These are phyloP conservation scores for Tinamus guttatus DNA, from an alignment of 2,113 vertebrate genomes.

Conservation along the genomic window DNA sequence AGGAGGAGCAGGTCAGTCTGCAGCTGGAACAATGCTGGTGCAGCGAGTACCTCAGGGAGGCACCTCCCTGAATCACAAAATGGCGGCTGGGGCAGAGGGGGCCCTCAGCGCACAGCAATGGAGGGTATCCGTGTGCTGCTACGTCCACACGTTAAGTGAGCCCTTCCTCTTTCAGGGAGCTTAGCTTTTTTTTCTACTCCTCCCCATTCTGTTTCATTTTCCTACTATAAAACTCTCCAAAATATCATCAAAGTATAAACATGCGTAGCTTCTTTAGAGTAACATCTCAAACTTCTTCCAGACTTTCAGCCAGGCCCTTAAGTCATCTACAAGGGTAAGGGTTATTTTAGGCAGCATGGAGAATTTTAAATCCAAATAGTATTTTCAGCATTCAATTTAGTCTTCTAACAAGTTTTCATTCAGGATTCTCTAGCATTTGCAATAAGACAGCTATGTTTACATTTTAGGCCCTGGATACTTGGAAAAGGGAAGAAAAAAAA, in stretches of 20 bases:
- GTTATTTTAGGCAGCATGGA: neutral
- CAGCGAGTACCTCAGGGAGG: neutral
- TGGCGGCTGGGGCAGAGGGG: no score
- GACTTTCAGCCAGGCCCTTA: neutral
- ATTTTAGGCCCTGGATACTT: neutral
- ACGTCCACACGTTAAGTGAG: neutral
- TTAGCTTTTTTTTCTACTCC: neutral
- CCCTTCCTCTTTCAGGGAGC: neutral
- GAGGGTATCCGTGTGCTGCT: neutral
- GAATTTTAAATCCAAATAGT: neutral
- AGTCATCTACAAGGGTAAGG: neutral
- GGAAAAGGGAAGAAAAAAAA: accelerated
- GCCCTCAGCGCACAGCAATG: no score
- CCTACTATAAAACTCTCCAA: neutral
- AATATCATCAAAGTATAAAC: neutral
- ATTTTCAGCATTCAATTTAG: neutral
- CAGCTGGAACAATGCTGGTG: neutral
- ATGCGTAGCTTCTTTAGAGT: neutral
- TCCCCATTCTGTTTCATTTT: accelerated
- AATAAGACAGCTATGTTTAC: neutral
- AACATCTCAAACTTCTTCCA: neutral
- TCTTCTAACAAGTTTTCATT: neutral
- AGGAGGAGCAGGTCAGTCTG: neutral
- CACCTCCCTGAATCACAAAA: no score
- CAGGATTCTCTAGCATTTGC: neutral